Base-by-base conservation (phyloP, 2,113 vertebrate species). In the Otolemur garnettii region DNA sequence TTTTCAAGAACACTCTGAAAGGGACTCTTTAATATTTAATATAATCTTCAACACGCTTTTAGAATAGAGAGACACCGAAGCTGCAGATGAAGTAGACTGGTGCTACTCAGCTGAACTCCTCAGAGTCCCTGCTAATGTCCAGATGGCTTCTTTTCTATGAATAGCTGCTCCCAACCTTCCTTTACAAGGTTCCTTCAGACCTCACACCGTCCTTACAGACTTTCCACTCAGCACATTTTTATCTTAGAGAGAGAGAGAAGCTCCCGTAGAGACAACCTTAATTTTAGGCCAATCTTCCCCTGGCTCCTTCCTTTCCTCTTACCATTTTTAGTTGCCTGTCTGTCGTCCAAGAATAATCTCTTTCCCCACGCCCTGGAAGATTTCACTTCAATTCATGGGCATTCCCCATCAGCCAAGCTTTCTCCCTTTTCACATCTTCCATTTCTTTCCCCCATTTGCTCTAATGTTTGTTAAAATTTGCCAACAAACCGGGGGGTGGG, bases 1-100 rank as follows among this genome's bases (percentile, higher is more conserved):
- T 62, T 71, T 78, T 93, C 53, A 90, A 82, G 77, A 93, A 78
- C n/a, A 93, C 6, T 87, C 85, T 75, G 15, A 91, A 91, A 89
- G 72, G 33, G 17, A 68, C 28, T 45, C 26, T 55, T 83, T 93
- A 82, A 64, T 90, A 93, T 79, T 78, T 86, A 85, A 77, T 71
- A 50, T n/a, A 42, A 28, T 59, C 64, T 95, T 88, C 80, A 91
- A 87, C 80, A 78, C 60, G 77, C 21, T 75, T 81, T 74, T 53
- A 57, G 38, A 84, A 75, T 28, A 74, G 50, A 88, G 91, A 91
- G 81, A 88, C 69, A 64, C 4, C 81, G 19, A 24, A 74, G 7
- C 24, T 64, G 24, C 19, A 69, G 72, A 69, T 45, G 68, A 60
- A 80, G 50, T 68, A 91, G 55, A 87, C 42, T 38, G 24, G 24